A percentile compares a stretch with the other conserved stretches of the same genome.
Evolutionary conservation across 2,797 vertebrate species (phyloP).

Genomic region (Sebastes vulpes): DNA sequence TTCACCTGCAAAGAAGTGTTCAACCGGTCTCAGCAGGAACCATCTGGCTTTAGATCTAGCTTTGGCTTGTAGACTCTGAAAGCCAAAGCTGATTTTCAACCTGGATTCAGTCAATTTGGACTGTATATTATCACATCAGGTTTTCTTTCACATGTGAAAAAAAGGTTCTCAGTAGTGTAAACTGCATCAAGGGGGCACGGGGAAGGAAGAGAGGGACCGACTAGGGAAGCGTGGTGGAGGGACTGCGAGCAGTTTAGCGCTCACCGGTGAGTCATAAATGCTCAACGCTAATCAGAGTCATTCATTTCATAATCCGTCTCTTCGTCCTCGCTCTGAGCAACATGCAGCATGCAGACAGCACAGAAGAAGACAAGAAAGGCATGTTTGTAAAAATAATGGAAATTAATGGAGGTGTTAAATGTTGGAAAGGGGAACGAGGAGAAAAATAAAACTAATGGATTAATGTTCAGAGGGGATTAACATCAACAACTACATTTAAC

Average conservation of each 20-base stretch:
- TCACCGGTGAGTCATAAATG: conserved; percentile 85
- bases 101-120: neutral
- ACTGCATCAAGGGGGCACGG: neutral
- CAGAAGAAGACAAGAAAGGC: conserved; percentile 81
- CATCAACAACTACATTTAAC: neutral
- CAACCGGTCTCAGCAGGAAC: neutral
- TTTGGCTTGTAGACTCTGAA: neutral
- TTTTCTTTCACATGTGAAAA: conserved; percentile 26
- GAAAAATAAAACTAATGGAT: conserved; percentile 16
- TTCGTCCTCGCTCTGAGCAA: conserved; percentile 90
- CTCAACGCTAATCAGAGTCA: conserved; percentile 89
- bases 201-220: conserved; percentile 9
- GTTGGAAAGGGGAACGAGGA: conserved; percentile 14
- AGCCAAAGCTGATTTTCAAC: conserved; percentile 25
- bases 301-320: conserved; percentile 91
- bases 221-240: conserved; percentile 26
- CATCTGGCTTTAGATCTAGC: conserved; percentile 27
- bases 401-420: conserved; percentile 41
- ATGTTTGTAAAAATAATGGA: conserved; percentile 50
- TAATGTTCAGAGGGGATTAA: conserved; percentile 1
- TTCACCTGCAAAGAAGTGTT: conserved; percentile 13
- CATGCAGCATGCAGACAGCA: conserved; percentile 84
- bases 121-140: neutral
- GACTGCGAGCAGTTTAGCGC: conserved; percentile 79
- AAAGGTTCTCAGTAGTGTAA: neutral